Base-by-base conservation (phyloP, 2,113 vertebrate genomes). In the Panthera tigris region DNA sequence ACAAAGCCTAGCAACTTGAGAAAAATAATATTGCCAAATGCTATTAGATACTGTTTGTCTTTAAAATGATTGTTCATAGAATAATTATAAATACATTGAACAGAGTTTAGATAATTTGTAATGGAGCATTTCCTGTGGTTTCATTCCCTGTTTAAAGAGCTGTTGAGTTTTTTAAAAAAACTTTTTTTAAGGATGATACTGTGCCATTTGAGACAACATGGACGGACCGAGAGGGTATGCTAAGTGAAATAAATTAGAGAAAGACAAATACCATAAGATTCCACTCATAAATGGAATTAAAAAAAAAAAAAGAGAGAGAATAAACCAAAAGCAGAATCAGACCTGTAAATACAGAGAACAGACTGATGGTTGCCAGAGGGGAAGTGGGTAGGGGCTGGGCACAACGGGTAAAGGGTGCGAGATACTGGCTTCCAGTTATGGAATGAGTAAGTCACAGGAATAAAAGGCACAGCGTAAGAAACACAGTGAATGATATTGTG, bases 31-130 rank as follows among this genome's bases (percentile, higher is more conserved):
- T 69, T 97, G 68, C 61, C 78, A 94, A 81, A 74, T 66, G 68
- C 68, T 69, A 4, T 88, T 94, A 86, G 81, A 68, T 76, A 78
- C 31, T 97, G 71, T 94, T 95, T 97, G 61, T 83, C 74, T 96
- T 94, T 87, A 61, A 93, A 81, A 69, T 93, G 48, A 73, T 41
- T 82, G 23, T 65, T 85, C 71, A 80, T 92, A 92, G 25, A 94
- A 45, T 84, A 80, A 80, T 89, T 92, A n/a, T 73, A 94, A 78
- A 73, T 84, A 36, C 69, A 80, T 33, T n/a, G 29, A 95, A 66
- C 16, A 94, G 88, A 78, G 48, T 76, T 97, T 33, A 66, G 55
- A 31, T 57, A 52, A 88, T 82, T 94, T 88, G 41, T 87, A 84
- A 94, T 39, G 84, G 50, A 92, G 45, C 31, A 71, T 81, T 83